Base-by-base conservation (phyloP, 2,113 vertebrate species). In the Gymnogyps californianus region DNA sequence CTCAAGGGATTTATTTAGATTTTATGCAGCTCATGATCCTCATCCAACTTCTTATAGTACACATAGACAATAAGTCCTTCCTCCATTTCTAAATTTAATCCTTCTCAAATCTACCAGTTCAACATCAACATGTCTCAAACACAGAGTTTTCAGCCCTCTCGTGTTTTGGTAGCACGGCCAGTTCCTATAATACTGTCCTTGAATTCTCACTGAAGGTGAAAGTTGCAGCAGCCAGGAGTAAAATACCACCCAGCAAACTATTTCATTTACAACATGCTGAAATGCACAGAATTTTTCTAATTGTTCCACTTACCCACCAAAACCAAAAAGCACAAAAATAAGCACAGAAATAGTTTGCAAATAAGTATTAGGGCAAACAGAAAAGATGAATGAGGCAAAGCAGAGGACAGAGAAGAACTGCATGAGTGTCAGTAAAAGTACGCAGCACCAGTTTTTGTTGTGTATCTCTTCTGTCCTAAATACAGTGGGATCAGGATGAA, bases 11-110 rank as follows among this genome's bases (percentile, higher is more conserved):
- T 97, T 96, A 96, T 94, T 95, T 94, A 94, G 81, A 71, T 90
- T 95, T 95, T 86, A 95, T 70, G 91, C 38, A 84, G 69, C 82
- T 67, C 70, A 69, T 3, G 0, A 79, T 77, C 57, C 49, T 89
- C 67, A 94, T 83, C 82, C 85, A 88, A 90, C 87, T 96, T 95
- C 95, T 93, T 79, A 89, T 9, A 81, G 54, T 51, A 79, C 76
- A 24, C 46, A 25, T 6, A 92, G 78, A 92, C 87, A 96, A 49
- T 76, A 90, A 89, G 36, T 82, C 58, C 54, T 96, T 96, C 92
- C 69, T 96, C 71, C 49, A 58, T 55, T 88, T 90, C 95, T 97
- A 97, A 88, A 96, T 96, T 93, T 96, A 97, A 91, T 86, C 83
- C 44, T 90, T 90, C 86, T 92, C 52, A 64, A 52, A 84, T 78